Evolutionary conservation across 2,888 invertebrate species (phyloP).

Genomic region (Hydrotaea cyrtoneurina): DNA sequence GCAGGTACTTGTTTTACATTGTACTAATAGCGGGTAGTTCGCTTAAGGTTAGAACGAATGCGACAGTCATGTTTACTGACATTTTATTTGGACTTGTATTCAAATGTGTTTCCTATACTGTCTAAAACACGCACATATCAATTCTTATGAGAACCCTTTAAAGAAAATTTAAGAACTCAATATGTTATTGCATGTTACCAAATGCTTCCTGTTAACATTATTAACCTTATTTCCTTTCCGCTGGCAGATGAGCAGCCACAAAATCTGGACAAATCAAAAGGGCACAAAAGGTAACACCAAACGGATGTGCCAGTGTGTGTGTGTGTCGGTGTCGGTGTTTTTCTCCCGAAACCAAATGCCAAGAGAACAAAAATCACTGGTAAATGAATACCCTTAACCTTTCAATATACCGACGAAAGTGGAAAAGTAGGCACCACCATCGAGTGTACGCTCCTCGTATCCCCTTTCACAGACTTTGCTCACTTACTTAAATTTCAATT

Average conservation of each 20-base stretch:
- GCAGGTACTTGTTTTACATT: too few species aligned
- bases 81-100: neutral
- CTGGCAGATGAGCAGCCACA: neutral
- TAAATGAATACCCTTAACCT: conserved; percentile 64
- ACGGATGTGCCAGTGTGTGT: conserved; percentile 49
- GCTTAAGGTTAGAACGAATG: neutral
- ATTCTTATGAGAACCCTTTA: neutral
- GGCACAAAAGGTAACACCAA: conserved; percentile 8
- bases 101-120: neutral
- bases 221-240: conserved; percentile 34
- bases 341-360: neutral
- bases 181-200: neutral
- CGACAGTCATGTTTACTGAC: neutral
- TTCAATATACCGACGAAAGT: conserved; percentile 51
- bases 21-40: neutral
- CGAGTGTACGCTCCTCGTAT: neutral
- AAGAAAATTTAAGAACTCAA: neutral
- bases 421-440: conserved; percentile 21
- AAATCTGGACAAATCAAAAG: conserved; percentile 16
- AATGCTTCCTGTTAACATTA: conserved; percentile 28
- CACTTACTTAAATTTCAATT: conserved; percentile 49
- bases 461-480: conserved; percentile 4
- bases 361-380: conserved; percentile 42
- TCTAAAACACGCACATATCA: neutral
- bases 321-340: neutral